These are phyloP conservation scores for Onychomys arenicola DNA, from an alignment of 2,797 vertebrate species.

Conservation along the genomic window DNA sequence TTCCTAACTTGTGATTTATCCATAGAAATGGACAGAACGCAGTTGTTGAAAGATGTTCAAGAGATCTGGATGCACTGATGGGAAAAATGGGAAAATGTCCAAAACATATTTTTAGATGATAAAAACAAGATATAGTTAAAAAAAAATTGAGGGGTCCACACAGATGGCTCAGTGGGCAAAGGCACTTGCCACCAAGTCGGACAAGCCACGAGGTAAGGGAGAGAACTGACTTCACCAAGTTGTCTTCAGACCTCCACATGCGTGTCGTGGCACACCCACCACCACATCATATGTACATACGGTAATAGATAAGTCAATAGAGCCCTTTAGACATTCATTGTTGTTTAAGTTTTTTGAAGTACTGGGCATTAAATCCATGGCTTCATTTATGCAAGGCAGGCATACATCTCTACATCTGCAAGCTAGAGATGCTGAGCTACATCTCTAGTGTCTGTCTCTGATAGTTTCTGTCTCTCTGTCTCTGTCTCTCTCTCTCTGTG, in stretches of 20 bases:
- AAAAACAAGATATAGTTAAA: neutral
- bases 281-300: neutral
- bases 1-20: neutral
- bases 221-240: neutral
- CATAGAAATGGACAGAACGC: neutral
- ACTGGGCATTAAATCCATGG: too few species aligned
- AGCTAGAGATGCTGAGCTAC: neutral
- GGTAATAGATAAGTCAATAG: too few species aligned
- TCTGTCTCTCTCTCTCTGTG: neutral
- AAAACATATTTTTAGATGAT: neutral
- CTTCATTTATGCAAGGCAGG: neutral
- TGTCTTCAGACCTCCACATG: neutral
- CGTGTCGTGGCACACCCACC: too few species aligned
- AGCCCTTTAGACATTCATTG: neutral
- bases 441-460: neutral
- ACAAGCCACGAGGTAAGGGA: neutral
- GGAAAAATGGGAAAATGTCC: neutral
- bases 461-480: neutral
- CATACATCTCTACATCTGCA: too few species aligned
- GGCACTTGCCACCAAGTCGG: neutral
- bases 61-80: neutral
- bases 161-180: neutral
- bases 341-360: neutral
- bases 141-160: neutral
- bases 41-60: neutral